Evolutionary conservation across 2,113 vertebrate genomes (phyloP), one percentile per base, ranked within the genome.

Genomic region (Plotosus lineatus): DNA sequence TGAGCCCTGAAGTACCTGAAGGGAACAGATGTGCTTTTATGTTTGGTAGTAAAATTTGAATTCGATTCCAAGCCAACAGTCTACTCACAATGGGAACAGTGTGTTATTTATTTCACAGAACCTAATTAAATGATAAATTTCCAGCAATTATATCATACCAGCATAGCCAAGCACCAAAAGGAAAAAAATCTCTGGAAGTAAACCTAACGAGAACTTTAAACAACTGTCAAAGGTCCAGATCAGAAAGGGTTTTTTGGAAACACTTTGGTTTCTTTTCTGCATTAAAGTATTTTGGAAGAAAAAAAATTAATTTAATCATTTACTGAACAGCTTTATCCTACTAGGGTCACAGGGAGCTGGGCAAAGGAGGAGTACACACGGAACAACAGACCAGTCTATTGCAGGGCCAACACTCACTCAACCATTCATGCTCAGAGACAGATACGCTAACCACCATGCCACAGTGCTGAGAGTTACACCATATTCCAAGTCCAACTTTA

Each of bases 21-120:
- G 92, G 85, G 87, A 90, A 84, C 92, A 93, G 93, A 94, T 93
- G 92, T 92, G 89, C 90, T 89, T 91, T 82, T 86, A 88, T 82
- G 80, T 87, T 79, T 81, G 88, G 82, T 44, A 74, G 82, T 89
- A 90, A 92, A 90, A 89, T 91, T 77, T 48, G 42, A 85, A 86
- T 92, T 88, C 89, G 90, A 91, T 91, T 89, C 87, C 79, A 78
- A 88, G 91, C 92, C 89, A 91, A 86, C 87, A 85, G 85, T 77
- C 79, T 85, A 71, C 50, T 82, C 86, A 89, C 88, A 88, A 74
- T 79, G 33, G 85, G 90, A 88, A 88, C 82, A 78, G 38, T 17
- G 44, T 36, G 58, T 82, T 33, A 71, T 60, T 88, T 88, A 90
- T 81, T 72, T 82, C 69, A 73, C 28, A 73, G 69, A 91, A 86